Evolutionary conservation across 2,797 vertebrate species (phyloP), one percentile per base, ranked within the genome.

Genomic region (Pipistrellus nathusii): DNA sequence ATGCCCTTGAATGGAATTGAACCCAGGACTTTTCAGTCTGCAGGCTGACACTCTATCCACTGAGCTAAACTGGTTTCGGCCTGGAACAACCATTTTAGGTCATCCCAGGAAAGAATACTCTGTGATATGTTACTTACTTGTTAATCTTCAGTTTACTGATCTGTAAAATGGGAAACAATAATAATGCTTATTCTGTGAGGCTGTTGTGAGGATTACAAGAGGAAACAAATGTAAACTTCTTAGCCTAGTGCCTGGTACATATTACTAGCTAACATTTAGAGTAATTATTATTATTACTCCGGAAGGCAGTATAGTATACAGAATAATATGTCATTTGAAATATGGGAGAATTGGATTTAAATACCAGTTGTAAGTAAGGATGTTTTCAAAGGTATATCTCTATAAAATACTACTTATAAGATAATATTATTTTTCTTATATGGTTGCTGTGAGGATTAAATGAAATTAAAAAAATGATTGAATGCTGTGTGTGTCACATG

Each of bases 341-440:
- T 75, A 89, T 62, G 32, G 48, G 69, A 91, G 21, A 90, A 55
- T 71, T 96, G 32, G 38, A 68, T 87, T 93, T 82, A 94, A 94
- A 88, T 90, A n/a, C 57, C 27, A 69, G 13, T 51, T 41, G 15
- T 66, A 81, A 87, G 41, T 90, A 85, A 46, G 6, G 44, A 73
- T 62, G 46, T 84, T 41, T 92, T 69, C 53, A 92, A 94, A 48
- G 59, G 59, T 25, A 94, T 71, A 69, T 84, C 68, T 93, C 30
- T 77, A 77, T 92, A 87, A 93, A 91, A 93, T 55, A 76, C 21
- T 53, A 76, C 48, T 53, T 23, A 75, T 78, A n/a, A 13, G 55
- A 72, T 92, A 66, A 85, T 80, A 59, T 86, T 68, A 76, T 6
- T 94, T 86, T 53, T 35, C 12, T 94, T 81, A 64, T 35, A 76